Conservation (phyloP, 2,888 invertebrate genomes). For the Oscheius sp. region DNA sequence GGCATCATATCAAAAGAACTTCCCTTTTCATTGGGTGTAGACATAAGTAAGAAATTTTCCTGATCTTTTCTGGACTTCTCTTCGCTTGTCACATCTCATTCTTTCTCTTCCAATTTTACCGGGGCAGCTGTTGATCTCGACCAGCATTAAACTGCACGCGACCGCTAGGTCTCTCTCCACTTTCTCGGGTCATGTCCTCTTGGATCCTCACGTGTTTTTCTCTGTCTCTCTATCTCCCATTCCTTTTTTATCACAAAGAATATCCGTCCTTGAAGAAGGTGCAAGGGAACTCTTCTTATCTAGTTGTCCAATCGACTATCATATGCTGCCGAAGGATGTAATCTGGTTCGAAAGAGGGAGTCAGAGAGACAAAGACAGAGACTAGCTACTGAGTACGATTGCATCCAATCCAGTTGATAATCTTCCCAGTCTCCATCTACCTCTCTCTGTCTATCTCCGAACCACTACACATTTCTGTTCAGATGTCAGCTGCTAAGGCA, state of each 20-base stretch:
- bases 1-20: too few species aligned
- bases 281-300: background rate
- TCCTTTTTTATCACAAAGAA: background rate
- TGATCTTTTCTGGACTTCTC: too few species aligned
- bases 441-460: conserved; percentile 9
- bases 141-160: too few species aligned
- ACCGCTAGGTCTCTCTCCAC: background rate
- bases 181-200: background rate
- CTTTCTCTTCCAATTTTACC: too few species aligned
- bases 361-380: background rate
- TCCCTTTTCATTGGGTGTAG: too few species aligned
- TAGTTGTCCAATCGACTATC: background rate
- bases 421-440: conserved; percentile 3
- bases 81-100: too few species aligned
- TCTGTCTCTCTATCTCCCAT: conserved; percentile 20
- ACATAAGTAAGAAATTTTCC: too few species aligned
- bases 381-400: background rate
- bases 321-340: too few species aligned
- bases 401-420: background rate
- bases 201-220: background rate
- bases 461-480: background rate
- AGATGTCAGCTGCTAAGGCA: conserved; percentile 8
- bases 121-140: too few species aligned
- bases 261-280: background rate
- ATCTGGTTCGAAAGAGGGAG: background rate